Evolutionary conservation across 2,113 vertebrate species (phyloP).

Genomic region (Lathamus discolor): DNA sequence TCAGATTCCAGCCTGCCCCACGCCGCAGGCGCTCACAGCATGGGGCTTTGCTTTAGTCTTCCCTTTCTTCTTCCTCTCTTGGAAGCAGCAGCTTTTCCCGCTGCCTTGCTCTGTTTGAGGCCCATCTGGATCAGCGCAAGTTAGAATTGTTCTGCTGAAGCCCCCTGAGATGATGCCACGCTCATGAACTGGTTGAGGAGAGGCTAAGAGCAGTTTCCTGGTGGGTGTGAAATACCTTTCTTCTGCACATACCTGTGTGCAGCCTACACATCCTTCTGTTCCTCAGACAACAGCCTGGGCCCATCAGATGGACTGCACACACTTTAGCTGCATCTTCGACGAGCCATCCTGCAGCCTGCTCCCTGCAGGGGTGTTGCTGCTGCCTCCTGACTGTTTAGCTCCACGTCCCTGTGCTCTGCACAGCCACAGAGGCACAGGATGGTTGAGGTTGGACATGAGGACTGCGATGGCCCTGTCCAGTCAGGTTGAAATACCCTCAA

Average conservation of each 20-base stretch:
- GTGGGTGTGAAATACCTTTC: background rate
- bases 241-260: background rate
- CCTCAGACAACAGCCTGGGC: background rate
- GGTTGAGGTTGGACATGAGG: background rate
- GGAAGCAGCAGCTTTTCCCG: background rate
- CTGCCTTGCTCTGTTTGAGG: background rate
- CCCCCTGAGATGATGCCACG: background rate
- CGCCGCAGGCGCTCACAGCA: background rate
- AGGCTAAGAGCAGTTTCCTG: background rate
- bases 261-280: background rate
- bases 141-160: background rate
- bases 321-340: background rate
- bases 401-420: background rate
- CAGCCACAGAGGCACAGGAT: background rate
- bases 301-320: background rate
- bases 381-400: background rate
- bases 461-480: background rate
- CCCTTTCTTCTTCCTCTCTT: background rate
- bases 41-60: background rate
- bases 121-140: background rate
- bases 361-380: background rate
- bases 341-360: background rate
- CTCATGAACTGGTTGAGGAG: rapidly evolving
- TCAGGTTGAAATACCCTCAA: background rate
- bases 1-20: rapidly evolving